A percentile compares a stretch with the other conserved stretches of the same genome.
phyloP scores from a whole-genome alignment of 2,888 invertebrate genomes.

The Antitype chi region DNA sequence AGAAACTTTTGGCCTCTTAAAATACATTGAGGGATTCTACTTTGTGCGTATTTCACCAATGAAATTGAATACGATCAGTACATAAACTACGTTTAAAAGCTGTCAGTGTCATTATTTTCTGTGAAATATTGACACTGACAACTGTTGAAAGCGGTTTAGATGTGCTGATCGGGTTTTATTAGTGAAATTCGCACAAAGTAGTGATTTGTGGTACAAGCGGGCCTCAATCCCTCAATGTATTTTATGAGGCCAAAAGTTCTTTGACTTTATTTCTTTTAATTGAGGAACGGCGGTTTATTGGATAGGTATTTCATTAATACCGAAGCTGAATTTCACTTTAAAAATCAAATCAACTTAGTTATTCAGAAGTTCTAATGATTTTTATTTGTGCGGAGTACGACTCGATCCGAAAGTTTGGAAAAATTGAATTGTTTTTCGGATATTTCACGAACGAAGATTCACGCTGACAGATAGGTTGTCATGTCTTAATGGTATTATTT shows the following conservation, averaged over 20 bases:
- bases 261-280: constrained; percentile 6
- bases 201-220: background rate
- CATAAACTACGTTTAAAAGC: too few species aligned
- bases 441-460: background rate
- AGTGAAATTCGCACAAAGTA: background rate
- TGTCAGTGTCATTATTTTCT: too few species aligned
- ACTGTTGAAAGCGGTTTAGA: too few species aligned
- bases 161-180: too few species aligned
- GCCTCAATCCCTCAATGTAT: background rate
- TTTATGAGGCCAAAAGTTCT: constrained; percentile 1
- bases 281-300: constrained; percentile 12
- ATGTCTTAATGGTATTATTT: background rate
- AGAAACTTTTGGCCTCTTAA: background rate
- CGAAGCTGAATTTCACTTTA: constrained; percentile 23
- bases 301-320: constrained; percentile 15
- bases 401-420: constrained; percentile 33
- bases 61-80: too few species aligned
- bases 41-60: too few species aligned
- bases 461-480: background rate
- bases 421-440: constrained; percentile 38
- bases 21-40: background rate
- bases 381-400: constrained; percentile 41
- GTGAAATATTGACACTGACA: too few species aligned
- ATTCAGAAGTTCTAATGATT: constrained; percentile 58
- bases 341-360: constrained; percentile 58